Evolutionary conservation across 2,113 vertebrate genomes (phyloP).

Genomic region (Limnothrissa miodon): DNA sequence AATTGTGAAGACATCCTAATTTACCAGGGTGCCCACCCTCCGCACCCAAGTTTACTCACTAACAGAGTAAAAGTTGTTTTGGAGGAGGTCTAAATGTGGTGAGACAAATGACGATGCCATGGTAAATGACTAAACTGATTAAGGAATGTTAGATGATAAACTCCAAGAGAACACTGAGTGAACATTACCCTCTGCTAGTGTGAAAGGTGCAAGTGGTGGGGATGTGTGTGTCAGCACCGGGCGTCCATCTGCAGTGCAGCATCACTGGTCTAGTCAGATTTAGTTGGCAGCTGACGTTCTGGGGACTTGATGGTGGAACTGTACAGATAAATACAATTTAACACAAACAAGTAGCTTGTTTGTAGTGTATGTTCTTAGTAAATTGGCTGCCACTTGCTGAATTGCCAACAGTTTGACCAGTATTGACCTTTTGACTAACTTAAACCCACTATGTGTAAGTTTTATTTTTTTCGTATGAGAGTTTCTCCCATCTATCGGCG

Average conservation of each 20-base stretch:
- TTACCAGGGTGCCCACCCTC: too few species aligned
- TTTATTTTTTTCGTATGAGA: too few species aligned
- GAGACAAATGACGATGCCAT: neutral
- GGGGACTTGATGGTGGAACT: conserved; percentile 78
- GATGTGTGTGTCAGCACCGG: conserved; percentile 66
- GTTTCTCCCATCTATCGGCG: too few species aligned
- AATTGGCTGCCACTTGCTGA: neutral
- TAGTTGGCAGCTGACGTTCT: conserved; percentile 81
- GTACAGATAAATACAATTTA: conserved; percentile 13
- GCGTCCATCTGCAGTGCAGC: conserved; percentile 81
- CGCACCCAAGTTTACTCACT: too few species aligned
- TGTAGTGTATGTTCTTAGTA: neutral
- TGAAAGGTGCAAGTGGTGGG: conserved; percentile 71
- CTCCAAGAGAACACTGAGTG: conserved; percentile 30
- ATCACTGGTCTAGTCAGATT: conserved; percentile 62
- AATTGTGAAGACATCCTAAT: too few species aligned
- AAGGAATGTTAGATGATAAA: too few species aligned
- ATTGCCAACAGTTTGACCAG: neutral
- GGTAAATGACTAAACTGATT: neutral
- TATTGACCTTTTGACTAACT: too few species aligned
- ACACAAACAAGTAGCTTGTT: neutral
- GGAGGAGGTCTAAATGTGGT: too few species aligned
- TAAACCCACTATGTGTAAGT: too few species aligned
- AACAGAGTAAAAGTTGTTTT: too few species aligned
- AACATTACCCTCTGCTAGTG: conserved; percentile 36